These are phyloP conservation scores for Cavia aperea DNA, from an alignment of 2,113 vertebrate species.

Conservation along the genomic window DNA sequence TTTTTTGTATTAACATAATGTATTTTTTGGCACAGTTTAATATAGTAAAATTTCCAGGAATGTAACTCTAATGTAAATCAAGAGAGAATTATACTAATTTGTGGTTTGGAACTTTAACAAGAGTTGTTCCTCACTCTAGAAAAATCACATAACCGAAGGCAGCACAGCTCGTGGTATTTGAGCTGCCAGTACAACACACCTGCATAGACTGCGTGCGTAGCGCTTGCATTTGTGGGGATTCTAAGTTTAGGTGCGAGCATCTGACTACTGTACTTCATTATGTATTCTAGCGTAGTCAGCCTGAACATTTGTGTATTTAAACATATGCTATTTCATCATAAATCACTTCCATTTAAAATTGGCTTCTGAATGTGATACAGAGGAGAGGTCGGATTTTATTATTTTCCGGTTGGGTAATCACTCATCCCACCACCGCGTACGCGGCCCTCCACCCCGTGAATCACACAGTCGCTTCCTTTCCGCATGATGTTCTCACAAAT, in stretches of 20 bases:
- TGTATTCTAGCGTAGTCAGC: slow-evolving; percentile 55
- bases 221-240: neutral
- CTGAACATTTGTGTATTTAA: slow-evolving; percentile 58
- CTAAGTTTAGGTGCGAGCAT: slow-evolving; percentile 68
- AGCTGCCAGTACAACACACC: slow-evolving; percentile 53
- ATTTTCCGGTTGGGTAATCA: slow-evolving; percentile 36
- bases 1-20: slow-evolving; percentile 49
- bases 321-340: slow-evolving; percentile 63
- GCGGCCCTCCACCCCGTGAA: neutral
- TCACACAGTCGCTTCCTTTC: neutral
- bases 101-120: slow-evolving; percentile 55
- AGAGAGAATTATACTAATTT: slow-evolving; percentile 56
- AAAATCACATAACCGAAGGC: slow-evolving; percentile 48
- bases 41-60: slow-evolving; percentile 63
- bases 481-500: neutral
- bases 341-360: slow-evolving; percentile 56
- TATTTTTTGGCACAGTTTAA: slow-evolving; percentile 51
- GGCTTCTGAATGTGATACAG: neutral
- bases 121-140: slow-evolving; percentile 51
- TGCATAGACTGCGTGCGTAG: slow-evolving; percentile 32
- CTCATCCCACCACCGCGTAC: neutral
- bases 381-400: slow-evolving; percentile 31
- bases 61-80: slow-evolving; percentile 57
- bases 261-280: slow-evolving; percentile 62
- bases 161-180: slow-evolving; percentile 66